These are phyloP conservation scores for Poeciliopsis turrubarensis DNA, from an alignment of 2,113 vertebrate species.

Conservation along the genomic window DNA sequence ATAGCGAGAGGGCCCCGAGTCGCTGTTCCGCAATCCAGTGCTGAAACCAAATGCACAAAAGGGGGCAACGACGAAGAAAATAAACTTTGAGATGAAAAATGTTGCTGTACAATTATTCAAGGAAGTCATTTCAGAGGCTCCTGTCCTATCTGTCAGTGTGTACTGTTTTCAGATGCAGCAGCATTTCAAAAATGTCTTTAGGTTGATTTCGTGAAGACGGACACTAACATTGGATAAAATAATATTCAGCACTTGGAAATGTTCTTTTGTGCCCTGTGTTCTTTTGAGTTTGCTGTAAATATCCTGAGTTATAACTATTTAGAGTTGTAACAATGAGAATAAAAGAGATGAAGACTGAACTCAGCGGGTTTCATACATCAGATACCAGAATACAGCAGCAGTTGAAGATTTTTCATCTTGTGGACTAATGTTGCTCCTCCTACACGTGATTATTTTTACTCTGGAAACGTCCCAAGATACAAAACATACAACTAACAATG, in stretches of 20 bases:
- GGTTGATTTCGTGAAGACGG: constrained; percentile 72
- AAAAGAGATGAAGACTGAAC: constrained; percentile 73
- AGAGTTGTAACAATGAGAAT: constrained; percentile 80
- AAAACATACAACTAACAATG: not conserved
- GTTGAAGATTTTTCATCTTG: not conserved
- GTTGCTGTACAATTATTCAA: constrained; percentile 9
- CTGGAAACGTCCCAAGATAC: not conserved
- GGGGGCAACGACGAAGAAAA: constrained; percentile 27
- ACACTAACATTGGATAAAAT: constrained; percentile 80
- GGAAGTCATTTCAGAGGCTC: constrained; percentile 42
- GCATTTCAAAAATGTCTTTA: constrained; percentile 52
- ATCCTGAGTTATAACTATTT: constrained; percentile 78
- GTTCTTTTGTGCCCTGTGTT: constrained; percentile 76
- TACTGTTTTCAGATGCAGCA: constrained; percentile 53
- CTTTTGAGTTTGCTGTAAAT: constrained; percentile 80
- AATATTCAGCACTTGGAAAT: constrained; percentile 82
- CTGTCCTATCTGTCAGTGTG: constrained; percentile 63
- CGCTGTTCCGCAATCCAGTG: constrained; percentile 74
- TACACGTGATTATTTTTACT: not conserved
- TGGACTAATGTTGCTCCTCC: not conserved
- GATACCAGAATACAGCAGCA: constrained; percentile 1
- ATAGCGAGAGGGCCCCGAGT: constrained; percentile 28
- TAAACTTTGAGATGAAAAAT: constrained; percentile 17
- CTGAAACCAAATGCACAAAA: constrained; percentile 78
- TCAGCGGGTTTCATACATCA: constrained; percentile 23